These are phyloP conservation scores for Caenorhabditis inopinata DNA, from an alignment of 1,140 invertebrate genomes.

Conservation along the genomic window DNA sequence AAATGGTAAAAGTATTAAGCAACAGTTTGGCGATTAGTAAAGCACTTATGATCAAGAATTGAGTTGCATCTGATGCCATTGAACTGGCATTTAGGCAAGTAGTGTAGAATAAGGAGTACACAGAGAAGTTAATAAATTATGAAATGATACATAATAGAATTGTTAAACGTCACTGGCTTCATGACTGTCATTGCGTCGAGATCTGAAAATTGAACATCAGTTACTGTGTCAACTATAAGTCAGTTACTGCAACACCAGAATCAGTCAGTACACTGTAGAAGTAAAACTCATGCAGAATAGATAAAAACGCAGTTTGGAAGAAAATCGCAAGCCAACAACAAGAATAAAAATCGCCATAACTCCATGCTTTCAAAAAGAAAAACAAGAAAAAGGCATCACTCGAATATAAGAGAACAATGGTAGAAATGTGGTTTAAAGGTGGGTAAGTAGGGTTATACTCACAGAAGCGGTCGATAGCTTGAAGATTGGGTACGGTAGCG, in stretches of 20 bases:
- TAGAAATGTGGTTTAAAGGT: not conserved
- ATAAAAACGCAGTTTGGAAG: slow-evolving; percentile 6
- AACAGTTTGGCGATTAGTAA: not conserved
- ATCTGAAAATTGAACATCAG: not conserved
- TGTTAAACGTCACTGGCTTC: not conserved
- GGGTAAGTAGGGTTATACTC: slow-evolving; percentile 28
- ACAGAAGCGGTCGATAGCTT: slow-evolving; percentile 31
- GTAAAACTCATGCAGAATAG: slow-evolving; percentile 7
- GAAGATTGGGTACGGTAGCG: slow-evolving; percentile 29
- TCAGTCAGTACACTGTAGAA: not conserved
- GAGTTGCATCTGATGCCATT: not conserved
- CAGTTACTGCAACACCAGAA: not conserved
- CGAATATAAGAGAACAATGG: not conserved
- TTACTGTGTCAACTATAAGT: not conserved
- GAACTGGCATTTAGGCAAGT: not conserved
- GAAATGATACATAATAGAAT: not conserved
- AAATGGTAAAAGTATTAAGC: not conserved
- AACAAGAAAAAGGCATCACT: not conserved
- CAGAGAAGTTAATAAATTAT: slow-evolving; percentile 26
- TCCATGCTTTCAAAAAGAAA: not conserved
- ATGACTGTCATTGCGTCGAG: slow-evolving; percentile 23
- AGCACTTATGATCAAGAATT: not conserved
- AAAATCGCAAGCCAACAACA: slow-evolving; percentile 16
- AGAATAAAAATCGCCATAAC: slow-evolving; percentile 1
- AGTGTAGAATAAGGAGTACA: not conserved